These are phyloP conservation scores for Metopolophium dirhodum DNA, from an alignment of 1,140 invertebrate genomes.

Conservation along the genomic window DNA sequence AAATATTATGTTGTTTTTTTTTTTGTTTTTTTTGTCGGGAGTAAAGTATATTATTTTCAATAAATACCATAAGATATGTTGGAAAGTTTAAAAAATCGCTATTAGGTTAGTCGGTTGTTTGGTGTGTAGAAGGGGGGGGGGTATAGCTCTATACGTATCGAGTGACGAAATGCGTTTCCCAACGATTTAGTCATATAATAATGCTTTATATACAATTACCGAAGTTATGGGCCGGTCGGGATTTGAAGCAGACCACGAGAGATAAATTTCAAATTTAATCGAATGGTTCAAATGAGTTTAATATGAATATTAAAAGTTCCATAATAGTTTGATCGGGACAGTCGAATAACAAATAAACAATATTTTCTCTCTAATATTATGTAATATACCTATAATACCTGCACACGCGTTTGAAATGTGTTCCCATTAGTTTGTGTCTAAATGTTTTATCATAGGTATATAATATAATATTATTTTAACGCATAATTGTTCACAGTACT, in stretches of 20 bases:
- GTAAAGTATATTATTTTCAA: not conserved
- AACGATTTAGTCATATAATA: not conserved
- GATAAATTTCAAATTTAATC: not conserved
- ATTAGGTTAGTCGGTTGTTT: too few species aligned
- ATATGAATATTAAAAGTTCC: not conserved
- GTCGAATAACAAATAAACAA: not conserved
- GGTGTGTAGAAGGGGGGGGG: too few species aligned
- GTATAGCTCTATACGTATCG: not conserved
- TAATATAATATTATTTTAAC: not conserved
- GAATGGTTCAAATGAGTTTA: not conserved
- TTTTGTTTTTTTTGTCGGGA: not conserved
- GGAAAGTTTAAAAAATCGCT: too few species aligned
- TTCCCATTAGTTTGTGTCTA: not conserved
- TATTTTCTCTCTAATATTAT: not conserved
- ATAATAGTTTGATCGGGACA: not conserved
- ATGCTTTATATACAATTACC: not conserved
- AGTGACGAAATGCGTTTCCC: not conserved
- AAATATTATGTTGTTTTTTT: not conserved
- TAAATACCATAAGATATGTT: too few species aligned
- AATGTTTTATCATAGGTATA: not conserved
- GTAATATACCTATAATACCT: too few species aligned
- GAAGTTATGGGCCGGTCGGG: not conserved
- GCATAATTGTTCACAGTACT: not conserved
- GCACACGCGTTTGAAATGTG: not conserved
- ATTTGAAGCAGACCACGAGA: too few species aligned